Percentiles rank a stretch among this genome's conserved stretches.
Evolutionary conservation across 1,140 invertebrate genomes (phyloP).

Genomic region (Pachyrhynchus sulphureomaculatus): DNA sequence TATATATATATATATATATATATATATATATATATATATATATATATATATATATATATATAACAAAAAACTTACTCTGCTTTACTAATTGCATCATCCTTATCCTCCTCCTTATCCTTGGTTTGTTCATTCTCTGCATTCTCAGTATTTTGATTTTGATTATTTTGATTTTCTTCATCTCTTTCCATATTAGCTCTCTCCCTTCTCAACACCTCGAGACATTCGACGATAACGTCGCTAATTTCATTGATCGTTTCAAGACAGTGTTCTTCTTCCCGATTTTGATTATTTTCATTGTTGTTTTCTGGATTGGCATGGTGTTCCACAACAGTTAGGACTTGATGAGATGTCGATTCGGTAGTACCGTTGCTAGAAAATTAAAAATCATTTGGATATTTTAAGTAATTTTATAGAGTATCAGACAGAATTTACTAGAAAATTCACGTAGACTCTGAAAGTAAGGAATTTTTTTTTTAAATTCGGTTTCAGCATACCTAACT

Average conservation of each 20-base stretch:
- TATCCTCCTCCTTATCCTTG: not conserved
- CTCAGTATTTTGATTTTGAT: slow-evolving; percentile 10
- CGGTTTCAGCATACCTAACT: no score
- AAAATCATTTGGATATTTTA: no score
- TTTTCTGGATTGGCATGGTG: slow-evolving; percentile 11
- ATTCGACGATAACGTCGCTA: slow-evolving; percentile 13
- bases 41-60: no score
- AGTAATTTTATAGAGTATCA: no score
- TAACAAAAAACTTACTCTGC: no score
- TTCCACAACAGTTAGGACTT: slow-evolving; percentile 28
- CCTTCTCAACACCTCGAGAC: slow-evolving; percentile 12
- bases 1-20: no score
- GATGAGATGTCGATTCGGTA: slow-evolving; percentile 1
- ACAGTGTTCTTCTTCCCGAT: not conserved
- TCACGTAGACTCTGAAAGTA: no score
- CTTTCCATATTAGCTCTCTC: slow-evolving; percentile 12
- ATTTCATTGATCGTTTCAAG: slow-evolving; percentile 16
- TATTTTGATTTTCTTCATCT: slow-evolving; percentile 1
- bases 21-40: no score
- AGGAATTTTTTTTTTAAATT: no score
- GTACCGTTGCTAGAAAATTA: not conserved
- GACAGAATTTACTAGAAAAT: no score
- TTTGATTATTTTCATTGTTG: slow-evolving; percentile 1
- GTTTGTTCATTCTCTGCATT: not conserved
- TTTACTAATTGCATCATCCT: no score